A percentile compares a stretch with the other conserved stretches of the same genome.
Conservation (phyloP, 2,888 invertebrate species). For the Mechanitis mazaeus region DNA sequence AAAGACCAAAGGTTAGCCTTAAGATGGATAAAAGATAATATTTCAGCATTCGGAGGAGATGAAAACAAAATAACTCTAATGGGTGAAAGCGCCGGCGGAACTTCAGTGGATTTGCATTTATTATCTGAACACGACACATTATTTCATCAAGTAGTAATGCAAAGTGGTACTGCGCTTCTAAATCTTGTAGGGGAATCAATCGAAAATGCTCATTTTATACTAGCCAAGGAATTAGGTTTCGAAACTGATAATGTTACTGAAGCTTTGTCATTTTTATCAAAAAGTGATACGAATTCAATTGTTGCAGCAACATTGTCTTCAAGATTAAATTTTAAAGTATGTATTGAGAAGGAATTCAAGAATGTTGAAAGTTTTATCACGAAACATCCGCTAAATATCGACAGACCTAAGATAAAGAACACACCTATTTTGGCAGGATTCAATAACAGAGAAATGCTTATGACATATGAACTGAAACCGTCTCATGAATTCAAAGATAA, state of each 20-base stretch:
- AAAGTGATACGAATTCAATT: conserved; percentile 33
- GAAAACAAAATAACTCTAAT: conserved; percentile 46
- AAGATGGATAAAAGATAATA: conserved; percentile 49
- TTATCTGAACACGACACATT: conserved; percentile 39
- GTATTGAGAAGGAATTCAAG: conserved; percentile 46
- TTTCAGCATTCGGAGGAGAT: conserved; percentile 51
- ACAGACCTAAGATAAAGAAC: conserved; percentile 38
- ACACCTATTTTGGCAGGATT: conserved; percentile 48
- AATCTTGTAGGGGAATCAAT: conserved; percentile 38
- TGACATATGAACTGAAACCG: conserved; percentile 24
- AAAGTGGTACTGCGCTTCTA: conserved; percentile 46
- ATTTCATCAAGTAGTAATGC: conserved; percentile 47
- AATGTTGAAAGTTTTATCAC: conserved; percentile 42
- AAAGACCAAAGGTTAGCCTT: conserved; percentile 52
- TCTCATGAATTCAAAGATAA: conserved; percentile 29
- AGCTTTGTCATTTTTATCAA: conserved; percentile 41
- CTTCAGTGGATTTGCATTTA: conserved; percentile 48
- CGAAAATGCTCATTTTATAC: conserved; percentile 37
- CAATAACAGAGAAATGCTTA: conserved; percentile 40
- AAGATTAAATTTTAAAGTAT: conserved; percentile 25
- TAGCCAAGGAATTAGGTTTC: conserved; percentile 43
- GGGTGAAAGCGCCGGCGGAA: conserved; percentile 53
- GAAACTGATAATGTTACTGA: conserved; percentile 31
- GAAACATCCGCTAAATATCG: conserved; percentile 38
- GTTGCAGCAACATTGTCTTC: conserved; percentile 36